phyloP scores from a whole-genome alignment of 2,888 invertebrate genomes.

The Heterodera filipjevi region DNA sequence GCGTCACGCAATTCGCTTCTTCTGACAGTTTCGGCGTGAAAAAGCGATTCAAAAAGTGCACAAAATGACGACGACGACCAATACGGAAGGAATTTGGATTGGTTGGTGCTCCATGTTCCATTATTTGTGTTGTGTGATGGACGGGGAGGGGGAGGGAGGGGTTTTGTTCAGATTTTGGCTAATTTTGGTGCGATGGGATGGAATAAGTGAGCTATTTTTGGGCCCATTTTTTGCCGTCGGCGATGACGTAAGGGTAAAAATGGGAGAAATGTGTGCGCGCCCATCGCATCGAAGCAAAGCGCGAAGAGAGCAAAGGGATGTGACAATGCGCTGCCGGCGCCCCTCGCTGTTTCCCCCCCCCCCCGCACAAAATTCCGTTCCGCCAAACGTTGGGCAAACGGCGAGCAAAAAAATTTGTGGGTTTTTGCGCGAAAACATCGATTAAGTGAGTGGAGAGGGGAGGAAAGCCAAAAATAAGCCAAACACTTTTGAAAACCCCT shows the following conservation, averaged over 20 bases:
- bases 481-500: not conserved
- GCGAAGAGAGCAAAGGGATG: no score
- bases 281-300: no score
- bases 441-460: not conserved
- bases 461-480: not conserved
- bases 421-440: slow-evolving; percentile 8
- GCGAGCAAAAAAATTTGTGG: not conserved
- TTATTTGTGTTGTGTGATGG: no score
- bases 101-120: no score
- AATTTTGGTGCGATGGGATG: not conserved
- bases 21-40: not conserved
- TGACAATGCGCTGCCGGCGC: not conserved
- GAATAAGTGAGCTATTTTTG: not conserved
- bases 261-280: no score
- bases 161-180: not conserved
- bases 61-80: not conserved
- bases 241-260: not conserved
- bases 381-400: slow-evolving; percentile 16
- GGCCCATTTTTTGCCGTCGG: not conserved
- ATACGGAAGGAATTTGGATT: no score
- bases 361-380: not conserved
- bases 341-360: not conserved
- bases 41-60: not conserved
- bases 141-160: no score
- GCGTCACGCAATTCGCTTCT: not conserved